Percentiles rank a stretch among this genome's conserved stretches.
Conservation (phyloP, 2,888 invertebrate genomes). For the Ennomos erosarius region DNA sequence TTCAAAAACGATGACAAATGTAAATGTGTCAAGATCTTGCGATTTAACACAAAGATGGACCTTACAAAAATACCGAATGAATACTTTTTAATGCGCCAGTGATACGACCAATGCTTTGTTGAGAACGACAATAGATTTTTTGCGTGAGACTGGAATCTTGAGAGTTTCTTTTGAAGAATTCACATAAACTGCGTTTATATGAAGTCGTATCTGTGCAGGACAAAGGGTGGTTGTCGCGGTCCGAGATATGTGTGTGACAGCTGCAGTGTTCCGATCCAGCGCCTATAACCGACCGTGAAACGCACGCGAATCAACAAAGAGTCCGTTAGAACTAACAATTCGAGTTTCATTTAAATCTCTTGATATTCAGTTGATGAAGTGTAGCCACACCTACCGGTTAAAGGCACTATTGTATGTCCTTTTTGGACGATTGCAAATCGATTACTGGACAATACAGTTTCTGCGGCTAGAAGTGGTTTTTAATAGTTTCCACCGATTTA, state of each 20-base stretch:
- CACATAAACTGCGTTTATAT: slow-evolving; percentile 84
- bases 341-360: slow-evolving; percentile 70
- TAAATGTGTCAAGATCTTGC: slow-evolving; percentile 77
- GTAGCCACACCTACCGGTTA: slow-evolving; percentile 74
- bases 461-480: slow-evolving; percentile 67
- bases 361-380: slow-evolving; percentile 63
- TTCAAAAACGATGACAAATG: slow-evolving; percentile 70
- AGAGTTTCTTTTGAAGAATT: slow-evolving; percentile 77
- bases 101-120: slow-evolving; percentile 82
- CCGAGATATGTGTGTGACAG: slow-evolving; percentile 77
- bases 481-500: slow-evolving; percentile 68
- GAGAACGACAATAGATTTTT: slow-evolving; percentile 74
- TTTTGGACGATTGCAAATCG: slow-evolving; percentile 59
- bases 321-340: slow-evolving; percentile 74
- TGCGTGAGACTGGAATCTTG: slow-evolving; percentile 75
- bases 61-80: slow-evolving; percentile 80
- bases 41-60: slow-evolving; percentile 71
- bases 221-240: slow-evolving; percentile 73
- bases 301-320: slow-evolving; percentile 69
- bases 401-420: slow-evolving; percentile 48
- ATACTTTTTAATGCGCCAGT: slow-evolving; percentile 85
- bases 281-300: slow-evolving; percentile 74
- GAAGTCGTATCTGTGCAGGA: slow-evolving; percentile 78
- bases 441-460: slow-evolving; percentile 60
- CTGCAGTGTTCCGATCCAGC: slow-evolving; percentile 70